Evolutionary conservation across 2,113 vertebrate genomes (phyloP), one percentile per base, ranked within the genome.

Genomic region (Siniperca chuatsi): DNA sequence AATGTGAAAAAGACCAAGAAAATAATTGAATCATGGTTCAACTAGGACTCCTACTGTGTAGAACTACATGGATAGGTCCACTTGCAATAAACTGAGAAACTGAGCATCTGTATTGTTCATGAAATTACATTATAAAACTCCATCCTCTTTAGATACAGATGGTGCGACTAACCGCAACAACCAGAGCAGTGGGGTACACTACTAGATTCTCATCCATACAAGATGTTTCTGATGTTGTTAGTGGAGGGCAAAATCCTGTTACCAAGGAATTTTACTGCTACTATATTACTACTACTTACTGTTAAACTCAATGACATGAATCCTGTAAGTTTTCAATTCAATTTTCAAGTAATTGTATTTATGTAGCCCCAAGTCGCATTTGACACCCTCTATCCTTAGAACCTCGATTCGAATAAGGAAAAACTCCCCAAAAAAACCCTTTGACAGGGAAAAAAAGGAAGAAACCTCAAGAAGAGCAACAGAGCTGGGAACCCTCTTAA

Each of bases 101-200:
- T 55, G 33, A 79, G 54, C 68, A 66, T 72, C 23, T 50, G 25
- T 44, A 75, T 44, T 62, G 12, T 75, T 60, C 0, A 57, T 77
- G 57, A 68, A 80, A 75, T 70, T 7, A 65, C 57, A 67, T 4
- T 1, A 23, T 77, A 62, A 15, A 75, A 82, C 1, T 0, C 29
- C 65, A 42, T 78, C 35, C 2, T 65, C 15, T 58, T 84, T 29
- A 64, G 55, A 57, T 75, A 62, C 67, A 78, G 35, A 70, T 80
- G 65, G 71, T 11, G 25, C 0, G 7, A 50, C 48, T n/a, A 77
- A 71, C 72, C 23, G 3, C 55, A 55, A 11, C 15, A 70, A 37
- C 40, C 37, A 29, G 57, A 85, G 64, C 67, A 48, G 66, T 4
- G 67, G 25, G 37, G 46, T 9, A 12, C 8, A 42, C 62, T 1